Conservation (phyloP, 1,140 invertebrate genomes). For the Grapholita molesta region DNA sequence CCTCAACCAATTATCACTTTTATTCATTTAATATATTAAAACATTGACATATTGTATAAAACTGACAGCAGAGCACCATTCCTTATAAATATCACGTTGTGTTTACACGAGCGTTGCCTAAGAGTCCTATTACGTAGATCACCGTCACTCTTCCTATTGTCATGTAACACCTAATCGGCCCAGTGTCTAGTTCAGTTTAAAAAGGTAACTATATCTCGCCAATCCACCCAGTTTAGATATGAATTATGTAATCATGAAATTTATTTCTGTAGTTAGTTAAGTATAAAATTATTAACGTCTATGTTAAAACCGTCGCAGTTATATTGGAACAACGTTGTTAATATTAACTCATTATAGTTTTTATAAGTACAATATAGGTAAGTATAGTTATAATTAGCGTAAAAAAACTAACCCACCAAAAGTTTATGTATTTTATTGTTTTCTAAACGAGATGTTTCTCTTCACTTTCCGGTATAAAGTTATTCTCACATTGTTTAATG, state of each 20-base stretch:
- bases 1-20: too few species aligned
- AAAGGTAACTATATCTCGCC: background rate
- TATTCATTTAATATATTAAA: background rate
- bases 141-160: constrained; percentile 12
- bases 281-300: background rate
- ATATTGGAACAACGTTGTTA: background rate
- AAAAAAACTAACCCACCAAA: too few species aligned
- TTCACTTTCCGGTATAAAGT: too few species aligned
- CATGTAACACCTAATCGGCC: constrained; percentile 7
- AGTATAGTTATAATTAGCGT: too few species aligned
- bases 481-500: too few species aligned
- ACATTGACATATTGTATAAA: background rate
- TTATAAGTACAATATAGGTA: too few species aligned
- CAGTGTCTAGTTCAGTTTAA: background rate
- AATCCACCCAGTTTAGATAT: background rate
- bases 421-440: too few species aligned
- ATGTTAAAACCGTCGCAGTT: background rate
- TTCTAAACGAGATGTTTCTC: too few species aligned
- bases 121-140: background rate
- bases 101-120: background rate
- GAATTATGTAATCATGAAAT: background rate
- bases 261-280: background rate
- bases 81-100: background rate
- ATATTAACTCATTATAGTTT: too few species aligned
- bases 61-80: background rate